Evolutionary conservation across 92 coral and sea anemone species (phyloP).

Genomic region (Galaxea fascicularis): DNA sequence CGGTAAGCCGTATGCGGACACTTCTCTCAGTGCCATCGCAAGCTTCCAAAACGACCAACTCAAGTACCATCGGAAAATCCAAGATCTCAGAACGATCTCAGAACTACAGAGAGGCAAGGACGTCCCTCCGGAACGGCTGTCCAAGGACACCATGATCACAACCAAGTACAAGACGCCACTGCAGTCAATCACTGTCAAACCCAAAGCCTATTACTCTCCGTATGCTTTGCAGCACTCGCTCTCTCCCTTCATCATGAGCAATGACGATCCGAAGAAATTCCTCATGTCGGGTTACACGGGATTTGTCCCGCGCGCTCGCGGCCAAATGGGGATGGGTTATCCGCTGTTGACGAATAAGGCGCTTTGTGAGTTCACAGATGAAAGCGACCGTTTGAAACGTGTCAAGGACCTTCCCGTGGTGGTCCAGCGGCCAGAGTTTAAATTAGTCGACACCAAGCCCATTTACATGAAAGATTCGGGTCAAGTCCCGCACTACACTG

Average conservation of each 20-base stretch:
- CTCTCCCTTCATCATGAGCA: conserved; percentile 84
- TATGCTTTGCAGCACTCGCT: conserved; percentile 91
- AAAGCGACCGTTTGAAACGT: conserved; percentile 77
- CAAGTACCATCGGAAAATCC: conserved; percentile 71
- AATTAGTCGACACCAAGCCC: conserved; percentile 84
- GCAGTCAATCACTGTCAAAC: conserved; percentile 67
- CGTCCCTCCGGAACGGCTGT: conserved; percentile 72
- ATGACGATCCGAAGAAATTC: conserved; percentile 91
- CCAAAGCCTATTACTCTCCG: conserved; percentile 80
- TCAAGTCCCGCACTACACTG: conserved; percentile 97
- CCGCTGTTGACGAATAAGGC: conserved; percentile 92
- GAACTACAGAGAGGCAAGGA: conserved; percentile 84
- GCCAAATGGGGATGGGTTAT: conserved; percentile 91
- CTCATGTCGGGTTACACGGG: conserved; percentile 99
- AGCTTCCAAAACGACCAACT: conserved; percentile 87
- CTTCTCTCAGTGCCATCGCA: conserved; percentile 93
- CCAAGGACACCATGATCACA: conserved; percentile 68
- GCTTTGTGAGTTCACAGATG: conserved; percentile 85
- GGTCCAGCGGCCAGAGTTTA: conserved; percentile 75
- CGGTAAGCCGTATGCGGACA: conserved; percentile 95
- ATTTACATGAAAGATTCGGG: conserved; percentile 82
- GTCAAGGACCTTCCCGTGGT: conserved; percentile 82
- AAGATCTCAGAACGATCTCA: conserved; percentile 83
- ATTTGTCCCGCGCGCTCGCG: conserved; percentile 94
- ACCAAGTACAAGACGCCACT: conserved; percentile 86